Conservation (phyloP, 2,113 vertebrate species). For the Salminus brasiliensis region DNA sequence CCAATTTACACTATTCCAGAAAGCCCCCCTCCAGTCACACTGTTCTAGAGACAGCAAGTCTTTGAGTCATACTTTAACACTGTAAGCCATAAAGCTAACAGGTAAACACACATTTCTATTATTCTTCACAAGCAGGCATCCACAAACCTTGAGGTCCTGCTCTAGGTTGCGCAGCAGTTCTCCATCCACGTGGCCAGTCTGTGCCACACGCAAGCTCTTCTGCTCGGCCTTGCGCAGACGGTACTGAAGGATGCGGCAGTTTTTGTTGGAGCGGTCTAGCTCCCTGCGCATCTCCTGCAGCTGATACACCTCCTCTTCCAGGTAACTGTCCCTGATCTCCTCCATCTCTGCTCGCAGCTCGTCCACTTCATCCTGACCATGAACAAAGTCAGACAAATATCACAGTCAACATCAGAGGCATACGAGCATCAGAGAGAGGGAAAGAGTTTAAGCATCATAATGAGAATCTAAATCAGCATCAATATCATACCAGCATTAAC, state of each 20-base stretch:
- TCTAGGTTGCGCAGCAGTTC: conserved; percentile 93
- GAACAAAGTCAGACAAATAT: too few relatives aligned
- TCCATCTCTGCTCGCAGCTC: conserved; percentile 98
- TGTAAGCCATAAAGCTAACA: too few relatives aligned
- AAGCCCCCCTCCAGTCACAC: too few relatives aligned
- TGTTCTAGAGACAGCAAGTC: too few relatives aligned
- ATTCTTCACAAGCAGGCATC: neutral
- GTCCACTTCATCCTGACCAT: conserved; percentile 91
- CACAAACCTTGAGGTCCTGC: conserved; percentile 94
- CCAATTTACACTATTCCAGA: too few relatives aligned
- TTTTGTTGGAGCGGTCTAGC: conserved; percentile 96
- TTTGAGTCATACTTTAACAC: too few relatives aligned
- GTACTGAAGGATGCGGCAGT: conserved; percentile 97
- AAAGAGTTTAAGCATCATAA: neutral
- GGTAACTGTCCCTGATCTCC: conserved; percentile 96
- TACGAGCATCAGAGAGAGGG: too few relatives aligned
- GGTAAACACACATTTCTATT: neutral
- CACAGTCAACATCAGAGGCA: neutral
- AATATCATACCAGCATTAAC: neutral
- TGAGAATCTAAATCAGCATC: neutral
- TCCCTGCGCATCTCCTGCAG: conserved; percentile 95
- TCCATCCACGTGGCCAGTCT: conserved; percentile 95
- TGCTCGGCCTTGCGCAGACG: conserved; percentile 96
- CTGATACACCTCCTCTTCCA: conserved; percentile 98
- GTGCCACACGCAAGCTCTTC: conserved; percentile 94